phyloP scores from a whole-genome alignment of 2,888 invertebrate genomes.

The Tenthredo scrophulariae region DNA sequence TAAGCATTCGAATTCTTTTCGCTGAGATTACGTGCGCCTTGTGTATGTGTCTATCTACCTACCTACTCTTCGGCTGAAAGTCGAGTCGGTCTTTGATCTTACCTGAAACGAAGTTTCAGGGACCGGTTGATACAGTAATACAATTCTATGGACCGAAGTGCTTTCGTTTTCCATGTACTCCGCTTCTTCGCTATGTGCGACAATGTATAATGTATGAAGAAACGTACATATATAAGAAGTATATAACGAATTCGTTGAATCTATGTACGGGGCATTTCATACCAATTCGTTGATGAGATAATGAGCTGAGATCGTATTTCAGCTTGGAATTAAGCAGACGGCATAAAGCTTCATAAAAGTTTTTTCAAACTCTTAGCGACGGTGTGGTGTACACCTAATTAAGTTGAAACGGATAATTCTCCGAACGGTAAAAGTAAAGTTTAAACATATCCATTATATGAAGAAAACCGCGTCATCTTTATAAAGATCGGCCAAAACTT shows the following conservation, averaged over 20 bases:
- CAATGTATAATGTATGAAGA: background rate
- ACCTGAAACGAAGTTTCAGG: background rate
- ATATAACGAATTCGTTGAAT: background rate
- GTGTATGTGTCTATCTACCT: too few species aligned
- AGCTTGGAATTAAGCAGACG: background rate
- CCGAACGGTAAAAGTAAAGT: background rate
- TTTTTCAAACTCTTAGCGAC: background rate
- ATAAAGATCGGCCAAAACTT: background rate
- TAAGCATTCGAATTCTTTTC: background rate
- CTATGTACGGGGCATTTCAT: background rate
- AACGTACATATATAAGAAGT: background rate
- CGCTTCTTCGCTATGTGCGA: background rate
- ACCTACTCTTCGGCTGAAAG: background rate
- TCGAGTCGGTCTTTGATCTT: background rate
- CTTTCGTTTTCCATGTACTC: background rate
- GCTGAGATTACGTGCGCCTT: too few species aligned
- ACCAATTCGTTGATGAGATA: background rate
- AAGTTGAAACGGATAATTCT: background rate
- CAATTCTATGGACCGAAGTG: background rate
- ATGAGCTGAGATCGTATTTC: background rate
- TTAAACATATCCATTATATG: background rate
- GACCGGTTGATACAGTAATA: constrained; percentile 3
- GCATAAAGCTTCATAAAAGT: background rate
- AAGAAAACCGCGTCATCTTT: background rate
- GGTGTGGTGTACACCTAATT: background rate